Base-by-base conservation (phyloP, 2,113 vertebrate genomes). In the Anarhynchus alexandrinus region DNA sequence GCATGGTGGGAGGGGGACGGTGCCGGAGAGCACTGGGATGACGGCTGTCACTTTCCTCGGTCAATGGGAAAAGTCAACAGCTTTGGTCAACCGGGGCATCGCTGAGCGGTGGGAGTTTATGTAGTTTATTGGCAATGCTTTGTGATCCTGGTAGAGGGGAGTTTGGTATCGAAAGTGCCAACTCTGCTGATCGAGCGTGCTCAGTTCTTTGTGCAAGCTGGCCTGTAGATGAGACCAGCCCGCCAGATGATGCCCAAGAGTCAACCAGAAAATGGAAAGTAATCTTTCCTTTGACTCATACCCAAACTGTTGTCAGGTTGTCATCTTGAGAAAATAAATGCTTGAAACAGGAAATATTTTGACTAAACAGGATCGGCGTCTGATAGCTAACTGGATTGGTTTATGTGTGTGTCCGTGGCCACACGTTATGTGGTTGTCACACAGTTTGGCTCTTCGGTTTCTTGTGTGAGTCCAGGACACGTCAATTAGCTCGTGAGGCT, bases 221-320 rank as follows among this genome's bases (percentile, higher is more conserved):
- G 65, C 85, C 69, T 90, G 65, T 10, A 61, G 71, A 71, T 64
- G 45, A 64, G 72, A 65, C 25, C 57, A 65, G 70, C 67, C 86
- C 38, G 55, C 8, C 15, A 21, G 2, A 17, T 18, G 42, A 55
- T 81, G 67, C 4, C 3, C 54, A 51, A 62, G 95, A 95, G 86
- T 91, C 89, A 95, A 86, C 79, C 87, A 97, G 96, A 97, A 98
- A 97, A 98, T 97, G 83, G 96, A 97, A 97, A 97, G 97, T 97
- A 65, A 91, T 85, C 72, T 96, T 96, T 96, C 95, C 96, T 97
- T 93, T 97, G 96, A 97, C 87, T 96, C 96, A 97, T 96, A 96
- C 88, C 94, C 90, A 78, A 49, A 97, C 83, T 95, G 73, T 76
- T 96, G 92, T 91, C 76, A 81, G 55, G 71, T 79, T 97, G 95